Evolutionary conservation across 2,888 invertebrate genomes (phyloP).

Genomic region (Trichogramma evanescens): DNA sequence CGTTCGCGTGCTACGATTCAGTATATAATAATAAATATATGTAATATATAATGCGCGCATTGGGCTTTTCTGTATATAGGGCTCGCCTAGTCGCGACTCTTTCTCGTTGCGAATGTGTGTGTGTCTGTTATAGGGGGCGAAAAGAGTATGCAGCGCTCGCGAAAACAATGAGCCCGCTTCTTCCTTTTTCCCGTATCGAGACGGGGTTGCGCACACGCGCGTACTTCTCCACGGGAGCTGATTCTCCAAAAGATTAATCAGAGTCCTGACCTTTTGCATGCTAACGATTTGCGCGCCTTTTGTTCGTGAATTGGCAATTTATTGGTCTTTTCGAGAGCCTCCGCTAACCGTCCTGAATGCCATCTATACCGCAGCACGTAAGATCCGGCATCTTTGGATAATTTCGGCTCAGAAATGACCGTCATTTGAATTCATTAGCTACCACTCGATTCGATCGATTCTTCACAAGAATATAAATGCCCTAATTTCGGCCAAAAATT

Average conservation of each 20-base stretch:
- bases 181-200: slow-evolving; percentile 7
- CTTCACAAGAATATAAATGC: no score
- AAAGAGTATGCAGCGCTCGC: not conserved
- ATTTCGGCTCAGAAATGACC: no score
- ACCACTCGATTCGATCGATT: no score
- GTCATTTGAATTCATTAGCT: no score
- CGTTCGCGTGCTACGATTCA: no score
- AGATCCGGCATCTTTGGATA: no score
- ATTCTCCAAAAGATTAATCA: slow-evolving; percentile 20
- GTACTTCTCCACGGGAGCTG: no score
- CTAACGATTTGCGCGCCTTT: slow-evolving; percentile 6
- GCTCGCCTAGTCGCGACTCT: not conserved
- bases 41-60: slow-evolving; percentile 25
- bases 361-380: no score
- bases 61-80: slow-evolving; percentile 23
- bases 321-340: not conserved
- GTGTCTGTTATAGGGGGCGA: no score
- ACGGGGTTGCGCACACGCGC: slow-evolving; percentile 1
- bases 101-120: no score
- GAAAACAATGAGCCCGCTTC: slow-evolving; percentile 23
- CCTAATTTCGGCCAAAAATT: no score
- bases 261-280: slow-evolving; percentile 5
- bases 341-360: no score
- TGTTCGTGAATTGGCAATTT: slow-evolving; percentile 2
- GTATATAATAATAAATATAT: slow-evolving; percentile 20